Base-by-base conservation (phyloP, 2,113 vertebrate genomes). In the Sphaerodactylus townsendi region DNA sequence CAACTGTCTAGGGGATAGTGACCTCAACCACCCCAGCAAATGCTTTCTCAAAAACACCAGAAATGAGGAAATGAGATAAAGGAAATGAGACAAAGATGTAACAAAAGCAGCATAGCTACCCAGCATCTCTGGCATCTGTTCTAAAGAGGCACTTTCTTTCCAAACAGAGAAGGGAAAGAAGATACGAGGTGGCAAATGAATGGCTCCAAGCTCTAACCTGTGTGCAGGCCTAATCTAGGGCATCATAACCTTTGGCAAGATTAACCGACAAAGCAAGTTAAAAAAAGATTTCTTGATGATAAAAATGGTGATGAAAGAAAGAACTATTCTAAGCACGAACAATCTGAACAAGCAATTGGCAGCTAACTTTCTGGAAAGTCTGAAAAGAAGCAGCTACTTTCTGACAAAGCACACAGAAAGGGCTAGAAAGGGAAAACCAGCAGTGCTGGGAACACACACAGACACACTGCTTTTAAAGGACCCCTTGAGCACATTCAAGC, bases 311-410 rank as follows among this genome's bases (percentile, higher is more conserved):
- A 72, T 25, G 50, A 17, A 50, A n/a, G 59, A 46, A 37, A 71
- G 3, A 88, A 65, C 28, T 69, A 50, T 79, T 85, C 66, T 50
- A 75, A 82, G 83, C 77, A 2, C n/a, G 85, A 92, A 82, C 2
- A 79, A 59, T 80, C 10, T n/a, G 30, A 17, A 75, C 78, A 9
- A 72, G 11, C 73, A 62, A 79, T 44, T 83, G 70, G 21, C 30
- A 39, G 72, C 69, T 77, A 89, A 56, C 33, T 91, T 87, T 85
- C n/a, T 44, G 82, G 62, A 41, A 2, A 81, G 50, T 3, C 82
- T 87, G 35, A 50, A 88, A 84, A 25, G 56, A 73, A 11, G 65
- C 68, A 33, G 75, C 33, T 41, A 66, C 33, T 35, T 50, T 78
- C 21, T 41, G 23, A 14, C 77, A 68, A 73, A 80, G 77, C 62